Base-by-base conservation (phyloP, 2,113 vertebrate species). In the Psilopsiagon aymara region DNA sequence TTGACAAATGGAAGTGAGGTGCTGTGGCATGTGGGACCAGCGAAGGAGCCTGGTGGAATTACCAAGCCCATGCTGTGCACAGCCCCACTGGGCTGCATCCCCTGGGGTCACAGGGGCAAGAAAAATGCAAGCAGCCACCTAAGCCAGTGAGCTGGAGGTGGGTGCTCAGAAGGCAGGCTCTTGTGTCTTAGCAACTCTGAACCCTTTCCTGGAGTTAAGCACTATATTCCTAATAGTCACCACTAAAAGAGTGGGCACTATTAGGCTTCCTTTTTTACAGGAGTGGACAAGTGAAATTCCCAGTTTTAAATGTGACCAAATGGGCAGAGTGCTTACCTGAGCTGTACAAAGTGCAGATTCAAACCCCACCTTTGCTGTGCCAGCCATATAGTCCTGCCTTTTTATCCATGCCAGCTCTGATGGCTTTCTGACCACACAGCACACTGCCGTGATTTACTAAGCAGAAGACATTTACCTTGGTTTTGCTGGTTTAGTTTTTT, bases 1-100 rank as follows among this genome's bases (percentile, higher is more conserved):
- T 70, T 86, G 90, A 87, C 60, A 84, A 78, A 95, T 75, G 60
- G n/a, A 84, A 82, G 31, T 20, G 66, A 53, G 82, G 41, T 55
- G 69, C 84, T 78, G 81, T 0, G 0, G 81, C 37, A 15, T 71
- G 87, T 78, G 74, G 83, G 69, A 37, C 59, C 39, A n/a, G 37
- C 1, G 1, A 55, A 83, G 53, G 53, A 77, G 73, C n/a, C 51
- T 5, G 0, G 4, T 31, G 81, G 84, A 78, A 67, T 91, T 71
- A 41, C 5, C 21, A 21, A 81, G 19, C 64, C 75, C 59, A 70
- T 3, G 14, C 13, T 88, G 75, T 43, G 62, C 67, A 39, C 7
- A 59, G 47, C 41, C 52, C 12, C 33, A n/a, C 39, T 2, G 7
- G 55, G 41, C 66, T 92, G 66, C 66, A 49, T 63, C 55, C 55